Evolutionary conservation across 2,113 vertebrate genomes (phyloP).

Genomic region (Leptosomus discolor): DNA sequence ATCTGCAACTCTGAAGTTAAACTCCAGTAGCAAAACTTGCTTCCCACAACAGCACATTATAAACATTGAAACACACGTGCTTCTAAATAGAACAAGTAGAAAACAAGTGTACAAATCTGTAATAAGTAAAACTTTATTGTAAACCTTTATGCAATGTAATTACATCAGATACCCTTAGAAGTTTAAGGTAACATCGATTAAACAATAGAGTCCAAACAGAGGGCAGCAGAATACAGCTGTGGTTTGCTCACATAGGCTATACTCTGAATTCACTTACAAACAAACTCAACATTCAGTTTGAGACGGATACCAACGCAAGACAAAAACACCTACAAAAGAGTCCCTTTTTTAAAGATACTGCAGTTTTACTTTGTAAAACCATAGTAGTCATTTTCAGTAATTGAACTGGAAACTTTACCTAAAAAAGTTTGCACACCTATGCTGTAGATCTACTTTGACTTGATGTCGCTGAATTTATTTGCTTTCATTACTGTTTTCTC

Average conservation of each 20-base stretch:
- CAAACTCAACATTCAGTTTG: conserved; percentile 29
- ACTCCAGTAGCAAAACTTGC: not conserved
- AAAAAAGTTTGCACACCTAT: conserved; percentile 28
- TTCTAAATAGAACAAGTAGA: not conserved
- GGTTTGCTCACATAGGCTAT: conserved; percentile 20
- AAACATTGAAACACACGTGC: rapidly evolving
- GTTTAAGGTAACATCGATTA: conserved; percentile 50
- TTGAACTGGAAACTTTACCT: conserved; percentile 32
- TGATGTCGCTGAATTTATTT: not conserved
- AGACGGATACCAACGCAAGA: not conserved
- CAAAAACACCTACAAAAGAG: conserved; percentile 31
- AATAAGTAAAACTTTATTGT: conserved; percentile 83
- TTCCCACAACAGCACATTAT: not conserved
- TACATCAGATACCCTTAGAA: conserved; percentile 68
- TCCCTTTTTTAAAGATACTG: conserved; percentile 49
- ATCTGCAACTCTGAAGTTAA: not conserved
- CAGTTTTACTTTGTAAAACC: conserved; percentile 58
- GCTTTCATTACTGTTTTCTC: not conserved
- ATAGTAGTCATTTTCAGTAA: conserved; percentile 37
- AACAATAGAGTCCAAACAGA: conserved; percentile 35
- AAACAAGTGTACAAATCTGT: conserved; percentile 22
- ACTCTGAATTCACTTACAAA: conserved; percentile 46
- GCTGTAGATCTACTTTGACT: conserved; percentile 32
- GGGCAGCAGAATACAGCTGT: conserved; percentile 43
- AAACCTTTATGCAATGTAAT: conserved; percentile 79